Conservation (phyloP, 1,140 invertebrate species). For the Armadillidium nasatum region DNA sequence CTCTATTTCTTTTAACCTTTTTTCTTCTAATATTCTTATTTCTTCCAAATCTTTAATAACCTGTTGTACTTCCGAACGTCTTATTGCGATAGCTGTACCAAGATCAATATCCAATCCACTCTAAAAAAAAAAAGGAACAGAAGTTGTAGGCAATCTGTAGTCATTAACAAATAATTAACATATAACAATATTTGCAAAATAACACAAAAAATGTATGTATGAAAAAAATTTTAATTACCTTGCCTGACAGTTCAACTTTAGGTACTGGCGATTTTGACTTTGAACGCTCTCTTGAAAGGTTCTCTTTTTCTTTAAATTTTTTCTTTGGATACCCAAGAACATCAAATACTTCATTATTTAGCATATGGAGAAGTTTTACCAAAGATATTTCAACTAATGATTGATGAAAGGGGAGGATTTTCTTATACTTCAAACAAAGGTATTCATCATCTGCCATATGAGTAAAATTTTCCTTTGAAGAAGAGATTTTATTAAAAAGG, state of each 20-base stretch:
- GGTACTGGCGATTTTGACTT: too few species aligned
- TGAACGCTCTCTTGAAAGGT: too few species aligned
- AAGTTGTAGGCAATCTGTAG: too few species aligned
- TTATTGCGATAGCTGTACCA: neutral
- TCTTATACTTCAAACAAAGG: slow-evolving; percentile 40
- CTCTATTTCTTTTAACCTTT: slow-evolving; percentile 26
- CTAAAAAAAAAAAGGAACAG: too few species aligned
- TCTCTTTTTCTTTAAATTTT: slow-evolving; percentile 20
- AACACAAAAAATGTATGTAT: too few species aligned
- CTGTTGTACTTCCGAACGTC: neutral
- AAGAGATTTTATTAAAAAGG: slow-evolving; percentile 16
- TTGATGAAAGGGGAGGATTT: slow-evolving; percentile 30
- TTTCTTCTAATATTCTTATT: slow-evolving; percentile 23
- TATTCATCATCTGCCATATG: slow-evolving; percentile 40
- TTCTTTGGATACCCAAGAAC: slow-evolving; percentile 31
- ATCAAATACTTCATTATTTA: slow-evolving; percentile 39
- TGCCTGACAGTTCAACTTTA: too few species aligned
- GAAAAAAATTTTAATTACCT: too few species aligned
- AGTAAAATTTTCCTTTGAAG: slow-evolving; percentile 18
- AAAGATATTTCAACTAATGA: slow-evolving; percentile 36
- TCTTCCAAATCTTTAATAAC: slow-evolving; percentile 33
- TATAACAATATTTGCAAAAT: too few species aligned
- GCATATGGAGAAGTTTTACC: slow-evolving; percentile 36
- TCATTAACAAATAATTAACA: too few species aligned
- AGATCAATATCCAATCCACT: neutral